phyloP scores from a whole-genome alignment of 1,140 invertebrate genomes.

The Rhizoglyphus robini region DNA sequence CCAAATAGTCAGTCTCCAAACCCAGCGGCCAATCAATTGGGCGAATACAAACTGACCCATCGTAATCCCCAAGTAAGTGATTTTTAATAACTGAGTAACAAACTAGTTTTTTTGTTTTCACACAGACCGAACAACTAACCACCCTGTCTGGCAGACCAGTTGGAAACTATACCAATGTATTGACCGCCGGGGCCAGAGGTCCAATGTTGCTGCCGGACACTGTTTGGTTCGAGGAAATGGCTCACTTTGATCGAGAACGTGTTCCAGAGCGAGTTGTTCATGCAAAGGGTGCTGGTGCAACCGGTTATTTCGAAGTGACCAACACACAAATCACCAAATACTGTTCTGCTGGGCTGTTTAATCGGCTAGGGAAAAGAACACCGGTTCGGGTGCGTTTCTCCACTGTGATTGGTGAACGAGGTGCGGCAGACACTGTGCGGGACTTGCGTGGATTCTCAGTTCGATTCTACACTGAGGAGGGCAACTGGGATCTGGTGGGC shows the following conservation, averaged over 20 bases:
- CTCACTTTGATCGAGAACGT: conserved; percentile 75
- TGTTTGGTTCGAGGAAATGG: conserved; percentile 68
- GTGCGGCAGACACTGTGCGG: conserved; percentile 71
- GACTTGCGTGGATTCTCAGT: conserved; percentile 88
- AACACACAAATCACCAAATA: conserved; percentile 61
- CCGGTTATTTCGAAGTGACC: conserved; percentile 77
- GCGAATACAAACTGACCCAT: conserved; percentile 50
- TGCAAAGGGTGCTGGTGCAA: conserved; percentile 90
- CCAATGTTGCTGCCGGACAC: conserved; percentile 75
- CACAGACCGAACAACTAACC: conserved; percentile 36
- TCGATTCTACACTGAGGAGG: conserved; percentile 92
- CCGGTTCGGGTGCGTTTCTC: conserved; percentile 67
- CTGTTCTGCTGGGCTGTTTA: conserved; percentile 66
- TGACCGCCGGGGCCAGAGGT: conserved; percentile 73
- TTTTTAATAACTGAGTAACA: not conserved
- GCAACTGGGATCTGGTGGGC: conserved; percentile 91
- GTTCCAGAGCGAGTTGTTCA: conserved; percentile 96
- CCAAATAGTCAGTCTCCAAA: no score
- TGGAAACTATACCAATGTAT: conserved; percentile 54
- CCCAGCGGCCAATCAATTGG: conserved; percentile 51
- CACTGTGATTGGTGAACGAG: conserved; percentile 72
- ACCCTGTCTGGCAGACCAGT: conserved; percentile 63
- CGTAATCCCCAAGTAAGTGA: conserved; percentile 42
- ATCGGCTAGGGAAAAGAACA: conserved; percentile 66
- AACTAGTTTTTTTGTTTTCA: not conserved